Base-by-base conservation (phyloP, 2,113 vertebrate species). In the Penelope pileata region DNA sequence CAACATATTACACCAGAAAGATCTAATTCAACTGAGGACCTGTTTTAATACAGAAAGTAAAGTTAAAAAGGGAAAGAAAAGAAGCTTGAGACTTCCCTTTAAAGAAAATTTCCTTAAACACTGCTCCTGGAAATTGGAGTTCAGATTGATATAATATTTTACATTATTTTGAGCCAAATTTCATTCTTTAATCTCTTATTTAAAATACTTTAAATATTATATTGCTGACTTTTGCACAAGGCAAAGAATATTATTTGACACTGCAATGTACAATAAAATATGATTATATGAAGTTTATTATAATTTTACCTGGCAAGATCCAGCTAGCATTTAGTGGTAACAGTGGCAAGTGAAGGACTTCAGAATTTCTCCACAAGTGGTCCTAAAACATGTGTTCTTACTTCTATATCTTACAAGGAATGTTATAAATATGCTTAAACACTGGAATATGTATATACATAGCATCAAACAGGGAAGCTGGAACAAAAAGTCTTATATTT, bases 401-500 rank as follows among this genome's bases (percentile, higher is more conserved):
- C 83, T 91, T 91, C 59, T 88, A 6, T 69, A 5, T 48, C 80
- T 81, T 88, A 79, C 12, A 64, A 72, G 47, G 47, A 67, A 74
- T 68, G 6, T 38, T 83, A 91, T 75, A 53, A 91, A 93, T 88
- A 93, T 86, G 48, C 66, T 94, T 97, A 73, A 38, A 72, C 83
- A 67, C 59, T 86, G 45, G 88, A 96, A n/a, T n/a, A n/a, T n/a
- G n/a, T n/a, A 88, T 29, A 77, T 76, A 91, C 43, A 91, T 30
- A 68, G 30, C 66, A 67, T 53, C 32, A 73, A 69, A 79, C 1
- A 3, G 21, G 86, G 48, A 87, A 84, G 10, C 2, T 76, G 16
- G 87, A 54, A 43, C 42, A 83, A 83, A 48, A 75, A 40, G 11
- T n/a, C 29, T 74, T 91, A 75, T 12, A 2, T 76, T 96, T 95